Percentiles rank a stretch among this genome's conserved stretches.
Evolutionary conservation across 2,113 vertebrate species (phyloP).

Genomic region (Larimichthys crocea): DNA sequence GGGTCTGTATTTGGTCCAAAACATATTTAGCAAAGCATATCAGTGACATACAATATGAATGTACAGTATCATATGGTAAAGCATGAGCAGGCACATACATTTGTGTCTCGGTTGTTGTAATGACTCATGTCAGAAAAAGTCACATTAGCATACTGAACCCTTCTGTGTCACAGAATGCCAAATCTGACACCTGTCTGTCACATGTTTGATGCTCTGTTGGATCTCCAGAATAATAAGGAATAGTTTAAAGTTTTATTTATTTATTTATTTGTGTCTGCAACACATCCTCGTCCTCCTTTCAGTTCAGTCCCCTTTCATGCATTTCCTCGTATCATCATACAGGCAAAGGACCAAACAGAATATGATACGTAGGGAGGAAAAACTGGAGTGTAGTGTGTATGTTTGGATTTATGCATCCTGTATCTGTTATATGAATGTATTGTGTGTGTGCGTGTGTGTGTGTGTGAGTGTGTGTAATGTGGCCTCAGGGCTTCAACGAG

Average conservation of each 20-base stretch:
- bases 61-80: background rate
- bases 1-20: too few species aligned
- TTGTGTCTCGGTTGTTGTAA: background rate
- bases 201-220: background rate
- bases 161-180: constrained; percentile 12
- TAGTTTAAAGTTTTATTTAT: background rate
- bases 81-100: background rate
- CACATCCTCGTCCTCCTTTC: background rate
- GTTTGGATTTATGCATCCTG: constrained; percentile 17
- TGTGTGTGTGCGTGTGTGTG: constrained; percentile 20
- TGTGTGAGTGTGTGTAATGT: constrained; percentile 42
- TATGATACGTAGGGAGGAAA: background rate
- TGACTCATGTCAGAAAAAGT: constrained; percentile 12
- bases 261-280: background rate
- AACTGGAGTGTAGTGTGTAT: constrained; percentile 1
- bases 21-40: too few species aligned
- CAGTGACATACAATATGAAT: background rate
- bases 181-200: constrained; percentile 46
- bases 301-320: background rate
- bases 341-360: constrained; percentile 7
- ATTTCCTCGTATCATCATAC: background rate
- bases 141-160: constrained; percentile 13
- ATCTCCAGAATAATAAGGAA: constrained; percentile 4
- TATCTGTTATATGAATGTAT: constrained; percentile 5
- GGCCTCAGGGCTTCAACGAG: too few species aligned